phyloP scores from a whole-genome alignment of 2,797 vertebrate species.

The Sebastes dallii region DNA sequence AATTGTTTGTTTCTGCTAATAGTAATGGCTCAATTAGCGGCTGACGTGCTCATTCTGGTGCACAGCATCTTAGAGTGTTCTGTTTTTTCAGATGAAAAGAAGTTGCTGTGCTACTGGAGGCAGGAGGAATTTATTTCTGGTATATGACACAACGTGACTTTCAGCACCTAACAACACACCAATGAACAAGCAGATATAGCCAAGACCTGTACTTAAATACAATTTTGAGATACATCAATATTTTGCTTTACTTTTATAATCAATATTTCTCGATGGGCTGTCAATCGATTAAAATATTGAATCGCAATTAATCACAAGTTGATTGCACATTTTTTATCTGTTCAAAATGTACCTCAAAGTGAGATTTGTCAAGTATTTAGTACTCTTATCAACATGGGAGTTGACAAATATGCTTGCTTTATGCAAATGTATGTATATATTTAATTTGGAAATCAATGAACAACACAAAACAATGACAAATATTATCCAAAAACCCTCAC shows the following conservation, averaged over 20 bases:
- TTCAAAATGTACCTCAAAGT: no score
- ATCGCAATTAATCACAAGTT: no score
- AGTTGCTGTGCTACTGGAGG: background rate
- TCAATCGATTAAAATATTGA: no score
- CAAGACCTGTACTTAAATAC: background rate
- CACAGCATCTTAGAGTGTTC: background rate
- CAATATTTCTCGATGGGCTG: background rate
- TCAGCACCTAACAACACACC: background rate
- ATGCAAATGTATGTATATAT: no score
- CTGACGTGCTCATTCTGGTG: slow-evolving; percentile 26
- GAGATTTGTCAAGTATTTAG: no score
- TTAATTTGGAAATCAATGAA: no score
- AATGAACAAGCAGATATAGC: background rate
- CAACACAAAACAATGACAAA: no score
- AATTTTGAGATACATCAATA: background rate
- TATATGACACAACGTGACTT: background rate
- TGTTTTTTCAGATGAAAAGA: slow-evolving; percentile 20
- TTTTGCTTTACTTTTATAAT: background rate
- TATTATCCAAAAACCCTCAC: no score
- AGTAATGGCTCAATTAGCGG: slow-evolving; percentile 62
- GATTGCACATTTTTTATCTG: no score
- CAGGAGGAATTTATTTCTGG: background rate
- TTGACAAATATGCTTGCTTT: no score
- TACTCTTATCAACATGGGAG: no score
- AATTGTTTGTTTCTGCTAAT: slow-evolving; percentile 68